Conservation (phyloP, 1,140 invertebrate species). For the Drosophila simulans region DNA sequence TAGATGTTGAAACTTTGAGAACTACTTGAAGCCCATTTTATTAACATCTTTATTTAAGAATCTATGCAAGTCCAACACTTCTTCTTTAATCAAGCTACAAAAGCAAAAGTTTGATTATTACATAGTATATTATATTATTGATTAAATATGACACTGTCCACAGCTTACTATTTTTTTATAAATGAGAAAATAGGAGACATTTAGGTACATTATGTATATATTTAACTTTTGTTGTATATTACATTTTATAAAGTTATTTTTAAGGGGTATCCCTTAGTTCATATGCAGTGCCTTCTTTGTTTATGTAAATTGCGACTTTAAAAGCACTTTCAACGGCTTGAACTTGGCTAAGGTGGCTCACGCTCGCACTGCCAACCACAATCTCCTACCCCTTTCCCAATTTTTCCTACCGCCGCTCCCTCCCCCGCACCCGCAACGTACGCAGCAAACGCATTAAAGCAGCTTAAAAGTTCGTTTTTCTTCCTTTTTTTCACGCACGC, state of each 20-base stretch:
- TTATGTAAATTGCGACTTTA: constrained; percentile 63
- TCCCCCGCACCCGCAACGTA: constrained; percentile 30
- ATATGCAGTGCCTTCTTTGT: neutral
- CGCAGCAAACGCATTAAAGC: constrained; percentile 79
- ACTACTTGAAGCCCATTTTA: too few relatives aligned
- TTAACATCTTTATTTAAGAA: too few relatives aligned
- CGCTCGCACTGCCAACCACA: constrained; percentile 32
- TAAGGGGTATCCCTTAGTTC: constrained; percentile 20
- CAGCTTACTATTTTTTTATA: too few relatives aligned
- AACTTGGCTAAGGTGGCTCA: constrained; percentile 63
- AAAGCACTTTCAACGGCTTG: constrained; percentile 81
- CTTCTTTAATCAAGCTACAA: too few relatives aligned
- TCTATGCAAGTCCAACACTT: too few relatives aligned
- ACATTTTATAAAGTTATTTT: neutral
- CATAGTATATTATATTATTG: too few relatives aligned
- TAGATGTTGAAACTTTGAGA: neutral
- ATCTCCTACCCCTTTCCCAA: constrained; percentile 17
- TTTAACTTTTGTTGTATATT: neutral
- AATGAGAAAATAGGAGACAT: too few relatives aligned
- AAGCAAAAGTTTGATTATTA: too few relatives aligned
- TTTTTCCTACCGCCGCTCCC: neutral
- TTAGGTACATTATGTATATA: too few relatives aligned
- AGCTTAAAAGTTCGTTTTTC: constrained; percentile 71
- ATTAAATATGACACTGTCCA: too few relatives aligned
- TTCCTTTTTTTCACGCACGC: constrained; percentile 56